Base-by-base conservation (phyloP, 2,888 invertebrate species). In the Rotaria magnacalcarata region DNA sequence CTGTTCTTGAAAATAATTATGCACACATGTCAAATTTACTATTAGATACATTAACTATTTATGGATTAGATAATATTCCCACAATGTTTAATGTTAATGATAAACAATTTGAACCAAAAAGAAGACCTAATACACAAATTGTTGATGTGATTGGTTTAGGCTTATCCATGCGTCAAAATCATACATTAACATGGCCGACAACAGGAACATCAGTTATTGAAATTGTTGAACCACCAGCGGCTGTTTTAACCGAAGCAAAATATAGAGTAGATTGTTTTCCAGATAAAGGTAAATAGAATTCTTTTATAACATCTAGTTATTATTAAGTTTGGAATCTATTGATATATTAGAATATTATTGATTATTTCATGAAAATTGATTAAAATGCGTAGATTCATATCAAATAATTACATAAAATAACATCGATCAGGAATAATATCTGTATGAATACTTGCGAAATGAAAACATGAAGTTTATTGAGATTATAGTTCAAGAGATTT, bases 1-100 rank as follows among this genome's bases (percentile, higher is more conserved):
- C 47, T 85, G 86, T 86, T n/a, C 50, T 80, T 75, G 85, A 58
- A 19, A 85, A 86, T n/a, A 86, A 86, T 43, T 86, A 86, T 54
- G 14, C 21, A 8, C 43, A 75, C 43, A 86, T 86, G 86, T 34
- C 60, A 47, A 75, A 56, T 56, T 60, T 86, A 27, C 14, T 84
- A 19, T 84, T 86, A 58, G 50, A 86, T 60, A 80, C 34, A 56
- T 41, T 86, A 50, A 34, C 75, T 47, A 80, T 80, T n/a, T 80
- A 80, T 47, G 43, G 80, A 24, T 80, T 80, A n/a, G 80, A 47
- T 47, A 34, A 24, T 47, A 47, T 47, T 47, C 80, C 80, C 21
- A n/a, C 80, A 11, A 4, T n/a, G n/a, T 24, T 80, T 14, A n/a
- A 10, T 80, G n/a, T 80, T 24, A 16, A 47, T 47, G n/a, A n/a